A percentile compares a stretch with the other conserved stretches of the same genome.
Conservation (phyloP, 2,113 vertebrate genomes). For the Bubalus kerabau region DNA sequence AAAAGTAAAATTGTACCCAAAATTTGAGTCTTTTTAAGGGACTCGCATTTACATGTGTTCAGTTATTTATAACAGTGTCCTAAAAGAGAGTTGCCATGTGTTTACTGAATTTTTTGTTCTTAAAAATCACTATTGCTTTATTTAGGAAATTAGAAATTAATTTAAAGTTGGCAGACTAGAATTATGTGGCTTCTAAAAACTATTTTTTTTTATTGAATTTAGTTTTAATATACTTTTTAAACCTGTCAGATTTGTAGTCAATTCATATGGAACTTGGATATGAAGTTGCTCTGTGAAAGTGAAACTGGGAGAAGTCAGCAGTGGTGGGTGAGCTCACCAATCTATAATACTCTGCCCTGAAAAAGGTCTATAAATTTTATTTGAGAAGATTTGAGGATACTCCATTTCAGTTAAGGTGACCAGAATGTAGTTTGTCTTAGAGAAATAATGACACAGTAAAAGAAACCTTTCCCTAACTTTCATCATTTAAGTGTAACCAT, state of each 20-base stretch:
- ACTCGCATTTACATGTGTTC: neutral
- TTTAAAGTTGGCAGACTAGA: neutral
- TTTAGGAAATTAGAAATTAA: neutral
- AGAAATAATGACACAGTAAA: neutral
- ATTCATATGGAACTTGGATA: neutral
- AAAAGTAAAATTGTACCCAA: neutral
- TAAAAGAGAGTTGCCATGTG: neutral
- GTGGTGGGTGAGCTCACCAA: neutral
- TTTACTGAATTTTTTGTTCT: neutral
- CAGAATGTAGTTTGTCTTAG: neutral
- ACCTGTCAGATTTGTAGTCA: neutral
- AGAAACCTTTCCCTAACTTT: neutral
- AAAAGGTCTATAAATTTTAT: neutral
- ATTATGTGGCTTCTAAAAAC: neutral
- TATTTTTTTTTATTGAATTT: neutral
- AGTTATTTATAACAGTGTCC: neutral
- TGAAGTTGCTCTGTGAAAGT: neutral
- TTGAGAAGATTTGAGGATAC: neutral
- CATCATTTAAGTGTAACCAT: neutral
- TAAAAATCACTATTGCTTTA: neutral
- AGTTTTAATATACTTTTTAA: neutral
- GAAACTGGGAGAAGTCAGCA: neutral
- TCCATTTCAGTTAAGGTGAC: neutral
- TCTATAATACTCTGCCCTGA: neutral
- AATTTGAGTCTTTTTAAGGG: neutral